Conservation (phyloP, 2,113 vertebrate species). For the Fulica atra region DNA sequence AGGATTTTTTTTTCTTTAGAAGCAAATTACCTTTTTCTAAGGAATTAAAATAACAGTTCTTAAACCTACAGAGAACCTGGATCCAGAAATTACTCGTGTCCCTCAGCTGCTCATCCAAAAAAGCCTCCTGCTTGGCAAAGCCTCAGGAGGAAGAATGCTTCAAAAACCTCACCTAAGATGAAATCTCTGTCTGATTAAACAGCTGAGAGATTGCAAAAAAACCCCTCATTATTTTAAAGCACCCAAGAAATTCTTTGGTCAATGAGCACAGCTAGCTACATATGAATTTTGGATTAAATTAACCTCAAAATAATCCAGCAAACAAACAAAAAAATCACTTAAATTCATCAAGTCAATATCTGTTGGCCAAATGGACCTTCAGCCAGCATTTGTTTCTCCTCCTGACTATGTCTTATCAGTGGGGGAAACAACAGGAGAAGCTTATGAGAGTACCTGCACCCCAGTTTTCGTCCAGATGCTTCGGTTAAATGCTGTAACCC, state of each 20-base stretch:
- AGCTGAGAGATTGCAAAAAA: neutral
- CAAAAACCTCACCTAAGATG: neutral
- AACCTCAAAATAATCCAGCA: neutral
- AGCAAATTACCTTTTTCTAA: neutral
- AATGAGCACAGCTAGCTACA: neutral
- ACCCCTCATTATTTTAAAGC: neutral
- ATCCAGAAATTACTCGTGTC: neutral
- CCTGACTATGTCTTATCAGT: neutral
- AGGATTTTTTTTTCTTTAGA: neutral
- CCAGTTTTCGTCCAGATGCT: neutral
- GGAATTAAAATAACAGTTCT: neutral
- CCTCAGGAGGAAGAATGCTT: neutral
- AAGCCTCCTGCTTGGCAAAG: neutral
- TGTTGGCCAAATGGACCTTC: neutral
- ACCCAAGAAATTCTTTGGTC: neutral
- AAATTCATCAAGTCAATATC: neutral
- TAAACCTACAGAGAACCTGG: neutral
- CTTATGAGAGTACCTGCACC: neutral
- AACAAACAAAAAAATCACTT: neutral
- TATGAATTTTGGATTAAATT: neutral
- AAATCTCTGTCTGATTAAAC: neutral
- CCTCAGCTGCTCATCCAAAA: neutral
- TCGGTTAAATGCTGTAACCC: neutral
- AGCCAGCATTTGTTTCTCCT: neutral
- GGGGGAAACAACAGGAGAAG: neutral